Conservation (phyloP, 2,113 vertebrate species). For the Gymnogyps californianus region DNA sequence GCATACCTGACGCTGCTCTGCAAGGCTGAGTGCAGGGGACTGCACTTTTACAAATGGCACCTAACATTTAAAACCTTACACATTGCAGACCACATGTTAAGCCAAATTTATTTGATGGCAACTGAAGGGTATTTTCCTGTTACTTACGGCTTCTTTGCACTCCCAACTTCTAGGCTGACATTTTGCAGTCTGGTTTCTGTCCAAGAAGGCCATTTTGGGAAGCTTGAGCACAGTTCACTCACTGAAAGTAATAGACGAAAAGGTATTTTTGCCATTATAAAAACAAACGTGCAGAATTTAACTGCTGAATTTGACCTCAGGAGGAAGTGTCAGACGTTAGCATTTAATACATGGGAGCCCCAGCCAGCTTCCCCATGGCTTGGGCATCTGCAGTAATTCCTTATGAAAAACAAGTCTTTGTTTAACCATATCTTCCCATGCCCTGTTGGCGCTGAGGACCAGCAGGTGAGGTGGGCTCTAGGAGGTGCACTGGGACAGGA, state of each 20-base stretch:
- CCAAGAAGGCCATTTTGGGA: conserved; percentile 1
- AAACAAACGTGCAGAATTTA: neutral
- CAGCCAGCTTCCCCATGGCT: neutral
- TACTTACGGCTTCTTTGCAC: neutral
- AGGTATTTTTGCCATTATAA: neutral
- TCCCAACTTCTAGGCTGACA: neutral
- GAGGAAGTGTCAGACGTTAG: neutral
- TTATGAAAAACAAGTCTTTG: neutral
- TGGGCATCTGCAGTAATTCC: neutral
- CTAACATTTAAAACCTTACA: neutral
- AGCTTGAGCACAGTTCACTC: neutral
- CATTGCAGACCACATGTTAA: neutral
- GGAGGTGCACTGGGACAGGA: neutral
- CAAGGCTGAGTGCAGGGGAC: fast-evolving
- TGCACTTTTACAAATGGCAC: neutral
- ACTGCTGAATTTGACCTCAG: neutral
- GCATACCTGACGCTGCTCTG: neutral
- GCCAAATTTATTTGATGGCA: neutral
- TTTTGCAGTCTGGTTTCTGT: conserved; percentile 5
- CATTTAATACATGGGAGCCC: neutral
- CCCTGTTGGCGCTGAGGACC: neutral
- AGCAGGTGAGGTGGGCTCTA: neutral
- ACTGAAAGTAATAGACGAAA: neutral
- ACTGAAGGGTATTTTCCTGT: neutral
- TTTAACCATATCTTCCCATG: neutral